Percentiles rank a stretch among this genome's conserved stretches.
Conservation (phyloP, 2,113 vertebrate genomes). For the Prunella fulvescens region DNA sequence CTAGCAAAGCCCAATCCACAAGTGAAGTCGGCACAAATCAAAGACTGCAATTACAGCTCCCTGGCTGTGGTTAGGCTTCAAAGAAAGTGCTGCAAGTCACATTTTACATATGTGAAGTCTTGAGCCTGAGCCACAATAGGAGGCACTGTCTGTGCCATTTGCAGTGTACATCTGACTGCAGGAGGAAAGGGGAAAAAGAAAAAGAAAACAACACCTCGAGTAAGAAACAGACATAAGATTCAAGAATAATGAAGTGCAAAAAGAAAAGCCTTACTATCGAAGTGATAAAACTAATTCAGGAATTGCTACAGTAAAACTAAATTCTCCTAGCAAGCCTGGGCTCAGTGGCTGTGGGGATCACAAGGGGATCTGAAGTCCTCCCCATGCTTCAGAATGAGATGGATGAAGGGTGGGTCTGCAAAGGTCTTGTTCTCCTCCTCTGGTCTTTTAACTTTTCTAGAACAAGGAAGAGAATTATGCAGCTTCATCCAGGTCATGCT, state of each 20-base stretch:
- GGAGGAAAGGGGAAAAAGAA: neutral
- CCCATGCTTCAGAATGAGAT: rapidly evolving
- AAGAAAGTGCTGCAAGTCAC: conserved; percentile 78
- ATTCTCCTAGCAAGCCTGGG: neutral
- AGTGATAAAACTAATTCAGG: neutral
- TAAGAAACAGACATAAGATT: neutral
- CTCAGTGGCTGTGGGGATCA: neutral
- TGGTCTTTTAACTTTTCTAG: neutral
- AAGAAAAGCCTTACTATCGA: neutral
- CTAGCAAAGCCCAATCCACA: conserved; percentile 69
- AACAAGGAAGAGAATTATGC: neutral
- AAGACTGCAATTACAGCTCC: conserved; percentile 84
- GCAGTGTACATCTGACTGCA: conserved; percentile 8
- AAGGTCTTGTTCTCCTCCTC: neutral
- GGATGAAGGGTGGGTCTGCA: neutral
- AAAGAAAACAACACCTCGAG: neutral
- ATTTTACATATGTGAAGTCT: conserved; percentile 69
- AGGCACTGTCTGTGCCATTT: conserved; percentile 38
- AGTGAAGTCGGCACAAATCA: conserved; percentile 78
- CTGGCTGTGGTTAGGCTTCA: conserved; percentile 87
- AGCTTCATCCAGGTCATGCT: neutral
- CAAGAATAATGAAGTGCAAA: neutral
- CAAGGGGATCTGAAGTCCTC: neutral
- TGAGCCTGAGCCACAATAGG: conserved; percentile 46
- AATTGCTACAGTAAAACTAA: neutral